Percentiles rank a stretch among this genome's conserved stretches.
Conservation (phyloP, 2,888 invertebrate genomes). For the Notodonta dromedarius region DNA sequence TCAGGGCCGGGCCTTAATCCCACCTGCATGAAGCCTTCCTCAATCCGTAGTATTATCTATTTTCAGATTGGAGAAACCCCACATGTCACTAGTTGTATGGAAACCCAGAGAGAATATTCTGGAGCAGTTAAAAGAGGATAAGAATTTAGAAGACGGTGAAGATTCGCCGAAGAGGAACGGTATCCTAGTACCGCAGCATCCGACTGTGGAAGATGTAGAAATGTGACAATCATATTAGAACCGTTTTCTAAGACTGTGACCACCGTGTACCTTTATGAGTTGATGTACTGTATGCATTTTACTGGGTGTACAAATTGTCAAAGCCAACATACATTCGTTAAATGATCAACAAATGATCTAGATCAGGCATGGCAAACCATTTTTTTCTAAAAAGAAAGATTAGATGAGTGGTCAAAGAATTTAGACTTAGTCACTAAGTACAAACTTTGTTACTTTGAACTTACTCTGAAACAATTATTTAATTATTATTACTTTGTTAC, state of each 20-base stretch:
- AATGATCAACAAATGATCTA: too few species aligned
- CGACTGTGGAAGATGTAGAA: constrained; percentile 68
- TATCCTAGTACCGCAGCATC: constrained; percentile 57
- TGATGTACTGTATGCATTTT: constrained; percentile 9
- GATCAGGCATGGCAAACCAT: too few species aligned
- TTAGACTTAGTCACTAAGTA: too few species aligned
- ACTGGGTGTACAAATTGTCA: not conserved
- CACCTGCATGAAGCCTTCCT: not conserved
- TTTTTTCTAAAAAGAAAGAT: too few species aligned
- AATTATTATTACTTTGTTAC: too few species aligned
- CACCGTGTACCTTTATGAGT: constrained; percentile 36
- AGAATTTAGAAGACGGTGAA: constrained; percentile 48
- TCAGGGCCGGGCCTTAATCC: not conserved
- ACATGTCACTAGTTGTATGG: constrained; percentile 93
- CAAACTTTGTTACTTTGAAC: too few species aligned
- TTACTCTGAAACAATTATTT: too few species aligned
- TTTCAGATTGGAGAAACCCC: constrained; percentile 87
- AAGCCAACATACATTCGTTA: not conserved
- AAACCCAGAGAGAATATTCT: constrained; percentile 87
- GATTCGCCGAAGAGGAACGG: constrained; percentile 58
- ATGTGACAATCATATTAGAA: constrained; percentile 56
- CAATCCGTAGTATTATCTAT: not conserved
- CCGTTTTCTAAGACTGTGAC: constrained; percentile 21
- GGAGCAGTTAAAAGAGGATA: constrained; percentile 58
- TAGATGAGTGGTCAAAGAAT: too few species aligned